A percentile compares a stretch with the other conserved stretches of the same genome.
These are phyloP conservation scores for Melanostoma scalare DNA, from an alignment of 2,888 invertebrate species.

Conservation along the genomic window DNA sequence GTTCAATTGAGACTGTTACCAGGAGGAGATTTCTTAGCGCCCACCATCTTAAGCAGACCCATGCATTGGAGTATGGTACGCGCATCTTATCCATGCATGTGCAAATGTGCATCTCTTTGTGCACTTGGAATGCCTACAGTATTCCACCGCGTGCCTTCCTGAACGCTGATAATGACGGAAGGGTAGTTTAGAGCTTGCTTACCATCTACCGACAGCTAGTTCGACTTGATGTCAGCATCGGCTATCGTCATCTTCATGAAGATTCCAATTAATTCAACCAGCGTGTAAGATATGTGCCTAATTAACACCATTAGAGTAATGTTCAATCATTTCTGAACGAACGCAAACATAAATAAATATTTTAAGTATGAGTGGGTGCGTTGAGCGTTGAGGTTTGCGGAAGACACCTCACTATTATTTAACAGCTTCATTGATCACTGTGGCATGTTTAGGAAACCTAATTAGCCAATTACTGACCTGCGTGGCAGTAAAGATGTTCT, in stretches of 20 bases:
- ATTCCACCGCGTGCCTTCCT: constrained; percentile 44
- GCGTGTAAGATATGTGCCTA: constrained; percentile 63
- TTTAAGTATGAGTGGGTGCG: constrained; percentile 60
- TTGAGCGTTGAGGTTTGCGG: constrained; percentile 1
- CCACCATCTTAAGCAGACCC: constrained; percentile 36
- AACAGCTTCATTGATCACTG: not conserved
- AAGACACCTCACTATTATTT: not conserved
- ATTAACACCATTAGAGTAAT: constrained; percentile 73
- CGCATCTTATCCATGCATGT: constrained; percentile 52
- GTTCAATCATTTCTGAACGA: constrained; percentile 63
- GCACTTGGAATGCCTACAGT: constrained; percentile 54
- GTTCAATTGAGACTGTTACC: constrained; percentile 48
- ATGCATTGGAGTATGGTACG: constrained; percentile 16
- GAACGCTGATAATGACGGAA: constrained; percentile 62
- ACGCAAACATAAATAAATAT: constrained; percentile 39
- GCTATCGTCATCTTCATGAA: constrained; percentile 55
- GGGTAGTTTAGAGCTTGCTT: constrained; percentile 44
- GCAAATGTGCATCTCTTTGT: constrained; percentile 53
- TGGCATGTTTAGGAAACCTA: constrained; percentile 33
- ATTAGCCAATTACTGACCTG: constrained; percentile 70
- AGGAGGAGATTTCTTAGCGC: constrained; percentile 65
- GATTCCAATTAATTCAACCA: constrained; percentile 69
- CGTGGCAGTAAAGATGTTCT: constrained; percentile 61
- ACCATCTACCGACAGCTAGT: constrained; percentile 30
- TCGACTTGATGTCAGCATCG: constrained; percentile 40